Evolutionary conservation across 30 jellyfish, hydroid and myxozoan genomes (phyloP).

Genomic region (Sanderia malayensis): DNA sequence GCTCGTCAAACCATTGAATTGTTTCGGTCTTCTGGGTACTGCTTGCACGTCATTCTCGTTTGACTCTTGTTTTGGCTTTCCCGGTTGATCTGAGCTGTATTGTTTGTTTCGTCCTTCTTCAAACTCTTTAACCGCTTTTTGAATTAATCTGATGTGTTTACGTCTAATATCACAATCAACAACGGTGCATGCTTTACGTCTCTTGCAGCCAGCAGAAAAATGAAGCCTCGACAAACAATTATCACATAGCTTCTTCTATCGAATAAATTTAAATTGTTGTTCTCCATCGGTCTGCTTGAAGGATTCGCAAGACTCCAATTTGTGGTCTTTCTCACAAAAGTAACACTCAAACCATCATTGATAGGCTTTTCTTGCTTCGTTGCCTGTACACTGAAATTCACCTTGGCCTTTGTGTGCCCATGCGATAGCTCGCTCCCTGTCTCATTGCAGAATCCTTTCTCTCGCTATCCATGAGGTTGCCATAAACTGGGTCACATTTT

Average conservation of each 20-base stretch:
- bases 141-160: conserved; percentile 31
- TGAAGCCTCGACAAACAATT: conserved; percentile 25
- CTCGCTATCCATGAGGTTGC: conserved; percentile 12
- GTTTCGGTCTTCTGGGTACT: not conserved
- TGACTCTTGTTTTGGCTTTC: not conserved
- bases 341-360: conserved; percentile 2
- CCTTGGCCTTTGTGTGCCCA: too few species aligned
- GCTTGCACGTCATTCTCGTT: not conserved
- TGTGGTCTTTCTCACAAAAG: conserved; percentile 28
- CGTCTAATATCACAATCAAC: conserved; percentile 19
- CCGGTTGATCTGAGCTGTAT: not conserved
- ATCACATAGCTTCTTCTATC: conserved; percentile 35
- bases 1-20: conserved; percentile 25
- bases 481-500: conserved; percentile 45
- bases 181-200: conserved; percentile 31
- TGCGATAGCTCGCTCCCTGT: conserved; percentile 1
- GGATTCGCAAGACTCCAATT: conserved; percentile 1
- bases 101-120: conserved; percentile 13
- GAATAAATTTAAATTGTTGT: conserved; percentile 16
- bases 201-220: conserved; percentile 43
- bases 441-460: not conserved
- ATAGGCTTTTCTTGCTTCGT: not conserved
- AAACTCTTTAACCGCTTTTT: conserved; percentile 20
- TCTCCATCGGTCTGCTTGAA: conserved; percentile 20
- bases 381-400: conserved; percentile 45